Percentiles rank a stretch among this genome's conserved stretches.
Conservation (phyloP, 2,888 invertebrate species). For the Chaitophorus viminalis region DNA sequence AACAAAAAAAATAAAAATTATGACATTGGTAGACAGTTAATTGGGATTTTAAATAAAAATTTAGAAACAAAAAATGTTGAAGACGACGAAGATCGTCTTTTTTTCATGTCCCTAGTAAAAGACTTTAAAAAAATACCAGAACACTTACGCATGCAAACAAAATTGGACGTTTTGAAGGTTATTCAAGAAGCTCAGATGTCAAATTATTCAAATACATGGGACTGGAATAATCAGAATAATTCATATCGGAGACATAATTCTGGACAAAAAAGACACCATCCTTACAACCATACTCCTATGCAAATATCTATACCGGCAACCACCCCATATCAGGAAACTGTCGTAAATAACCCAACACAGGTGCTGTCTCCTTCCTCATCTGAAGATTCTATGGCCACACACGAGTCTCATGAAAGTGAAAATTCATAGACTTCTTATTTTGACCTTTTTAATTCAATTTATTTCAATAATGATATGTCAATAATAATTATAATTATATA, state of each 20-base stretch:
- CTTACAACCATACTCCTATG: too few species aligned
- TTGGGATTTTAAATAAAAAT: conserved; percentile 1
- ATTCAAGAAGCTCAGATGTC: not conserved
- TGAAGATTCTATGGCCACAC: too few species aligned
- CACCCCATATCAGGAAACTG: too few species aligned
- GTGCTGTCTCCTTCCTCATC: too few species aligned
- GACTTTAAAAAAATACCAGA: conserved; percentile 34
- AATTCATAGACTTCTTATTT: too few species aligned
- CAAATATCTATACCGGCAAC: too few species aligned
- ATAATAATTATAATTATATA: not conserved
- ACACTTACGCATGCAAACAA: not conserved
- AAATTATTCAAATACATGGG: conserved; percentile 17
- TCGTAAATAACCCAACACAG: too few species aligned
- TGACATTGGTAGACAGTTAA: conserved; percentile 2
- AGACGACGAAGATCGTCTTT: conserved; percentile 20
- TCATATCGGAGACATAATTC: not conserved
- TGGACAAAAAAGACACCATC: too few species aligned
- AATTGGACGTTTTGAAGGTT: not conserved
- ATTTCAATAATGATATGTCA: not conserved
- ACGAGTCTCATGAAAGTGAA: too few species aligned
- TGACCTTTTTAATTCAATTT: too few species aligned
- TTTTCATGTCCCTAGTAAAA: conserved; percentile 11
- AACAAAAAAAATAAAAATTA: conserved; percentile 36
- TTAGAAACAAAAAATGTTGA: conserved; percentile 15
- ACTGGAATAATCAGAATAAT: conserved; percentile 19